A percentile compares a stretch with the other conserved stretches of the same genome.
These are phyloP conservation scores for Varecia variegata DNA, from an alignment of 2,797 vertebrate genomes.

Conservation along the genomic window DNA sequence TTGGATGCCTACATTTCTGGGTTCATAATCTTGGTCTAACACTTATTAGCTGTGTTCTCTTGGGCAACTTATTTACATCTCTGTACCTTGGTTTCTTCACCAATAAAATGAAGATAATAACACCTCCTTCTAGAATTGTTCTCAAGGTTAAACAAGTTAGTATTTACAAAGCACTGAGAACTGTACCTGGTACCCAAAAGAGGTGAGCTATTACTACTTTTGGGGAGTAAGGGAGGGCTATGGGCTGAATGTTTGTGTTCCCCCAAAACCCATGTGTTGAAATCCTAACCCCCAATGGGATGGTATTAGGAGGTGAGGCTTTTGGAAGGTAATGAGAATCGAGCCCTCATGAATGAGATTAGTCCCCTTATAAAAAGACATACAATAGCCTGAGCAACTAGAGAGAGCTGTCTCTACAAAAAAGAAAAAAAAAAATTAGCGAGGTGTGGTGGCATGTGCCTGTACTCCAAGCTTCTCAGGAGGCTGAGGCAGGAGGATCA, in stretches of 20 bases:
- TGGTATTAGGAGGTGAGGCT: not conserved
- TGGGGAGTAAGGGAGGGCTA: not conserved
- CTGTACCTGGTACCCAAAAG: not conserved
- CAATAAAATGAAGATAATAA: slow-evolving; percentile 5
- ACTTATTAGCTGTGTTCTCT: not conserved
- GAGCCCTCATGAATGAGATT: not conserved
- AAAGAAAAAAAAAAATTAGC: not conserved
- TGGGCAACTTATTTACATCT: not conserved
- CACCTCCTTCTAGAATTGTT: not conserved
- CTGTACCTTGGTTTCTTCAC: not conserved
- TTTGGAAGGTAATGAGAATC: not conserved
- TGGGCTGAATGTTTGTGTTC: not conserved
- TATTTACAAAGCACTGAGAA: slow-evolving; percentile 8
- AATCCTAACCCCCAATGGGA: not conserved
- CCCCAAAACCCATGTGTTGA: not conserved
- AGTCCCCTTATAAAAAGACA: not conserved
- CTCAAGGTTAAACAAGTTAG: slow-evolving; percentile 7
- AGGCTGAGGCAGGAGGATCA: not conserved
- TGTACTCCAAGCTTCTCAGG: not conserved
- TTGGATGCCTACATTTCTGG: not conserved
- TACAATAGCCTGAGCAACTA: not conserved
- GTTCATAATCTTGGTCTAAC: not conserved
- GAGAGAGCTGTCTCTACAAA: not conserved
- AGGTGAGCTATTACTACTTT: not conserved
- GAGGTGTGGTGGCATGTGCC: not conserved